Base-by-base conservation (phyloP, 1,140 invertebrate species). In the Drosophila seguyi region DNA sequence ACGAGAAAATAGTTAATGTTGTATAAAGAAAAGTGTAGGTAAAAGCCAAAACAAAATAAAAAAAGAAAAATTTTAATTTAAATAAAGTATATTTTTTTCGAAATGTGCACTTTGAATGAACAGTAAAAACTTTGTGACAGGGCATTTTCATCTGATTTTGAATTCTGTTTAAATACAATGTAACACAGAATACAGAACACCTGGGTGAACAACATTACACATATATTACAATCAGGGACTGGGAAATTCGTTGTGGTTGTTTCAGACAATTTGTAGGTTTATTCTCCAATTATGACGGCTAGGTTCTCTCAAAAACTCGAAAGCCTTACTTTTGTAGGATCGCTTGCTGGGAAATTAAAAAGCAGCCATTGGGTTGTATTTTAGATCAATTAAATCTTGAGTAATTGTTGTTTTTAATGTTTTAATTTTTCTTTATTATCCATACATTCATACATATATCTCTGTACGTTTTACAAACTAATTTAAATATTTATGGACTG, bases 401-500 rank as follows among this genome's bases (percentile, higher is more conserved):
- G 3, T 6, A 16, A 22, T 22, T 53, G 3, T 27, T 34, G 6
- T 68, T 41, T 29, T 29, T 62, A 39, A 48, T 27, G 20, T 67
- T 71, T 72, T 75, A 81, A 76, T 68, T 86, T 66, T 87, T 79
- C 69, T 83, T 88, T 83, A 78, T 79, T 73, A 56, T 78, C 29
- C 42, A 75, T 75, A 75, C 73, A 68, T 63, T 63, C 73, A 67
- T 63, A 63, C 45, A 65, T 66, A 90, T 79, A 82, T 84, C 61
- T 81, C 77, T 85, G 65, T 88, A 90, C 39, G 78, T 75, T 72
- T 73, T 88, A 88, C 57, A 44, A 90, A 69, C 85, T 88, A 88
- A 85, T 87, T 88, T 88, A 88, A 88, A 88, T 88, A 88, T 88
- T 88, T 88, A 88, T 88, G 85, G 85, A 88, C 85, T 88, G 85